Evolutionary conservation across 2,888 invertebrate genomes (phyloP).

Genomic region (Callyntrura sp.): DNA sequence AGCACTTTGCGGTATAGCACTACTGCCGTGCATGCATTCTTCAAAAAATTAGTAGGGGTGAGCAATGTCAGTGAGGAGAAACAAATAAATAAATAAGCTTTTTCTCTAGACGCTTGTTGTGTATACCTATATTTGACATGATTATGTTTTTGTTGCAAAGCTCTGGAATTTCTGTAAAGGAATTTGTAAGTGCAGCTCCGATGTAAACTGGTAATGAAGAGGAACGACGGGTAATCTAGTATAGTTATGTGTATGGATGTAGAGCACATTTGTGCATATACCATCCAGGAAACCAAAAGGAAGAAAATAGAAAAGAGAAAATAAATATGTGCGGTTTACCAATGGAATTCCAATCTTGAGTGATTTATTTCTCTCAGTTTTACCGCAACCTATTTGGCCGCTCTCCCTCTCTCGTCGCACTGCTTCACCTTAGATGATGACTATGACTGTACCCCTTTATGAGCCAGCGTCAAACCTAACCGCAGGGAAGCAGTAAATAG

Average conservation of each 20-base stretch:
- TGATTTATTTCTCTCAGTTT: constrained; percentile 81
- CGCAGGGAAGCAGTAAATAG: not conserved
- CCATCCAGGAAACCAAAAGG: not conserved
- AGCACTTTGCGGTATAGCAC: constrained; percentile 12
- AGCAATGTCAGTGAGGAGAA: not conserved
- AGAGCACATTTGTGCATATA: not conserved
- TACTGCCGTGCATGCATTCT: not conserved
- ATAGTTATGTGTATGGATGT: not conserved
- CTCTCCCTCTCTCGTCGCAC: not conserved
- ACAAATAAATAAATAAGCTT: constrained; percentile 29
- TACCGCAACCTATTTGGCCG: constrained; percentile 17
- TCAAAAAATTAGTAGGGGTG: constrained; percentile 48
- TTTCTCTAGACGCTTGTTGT: not conserved
- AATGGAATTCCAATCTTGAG: constrained; percentile 83
- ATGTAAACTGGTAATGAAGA: constrained; percentile 83
- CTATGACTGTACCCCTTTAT: not conserved
- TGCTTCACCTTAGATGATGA: not conserved
- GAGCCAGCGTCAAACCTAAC: too few relatives aligned
- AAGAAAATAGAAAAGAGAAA: constrained; percentile 65
- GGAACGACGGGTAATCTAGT: constrained; percentile 60
- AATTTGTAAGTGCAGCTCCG: constrained; percentile 79
- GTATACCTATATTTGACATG: constrained; percentile 10
- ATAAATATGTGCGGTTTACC: constrained; percentile 83
- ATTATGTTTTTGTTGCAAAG: constrained; percentile 40
- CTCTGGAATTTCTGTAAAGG: constrained; percentile 41